phyloP scores from a whole-genome alignment of 2,888 invertebrate species.

The Hypena proboscidalis region DNA sequence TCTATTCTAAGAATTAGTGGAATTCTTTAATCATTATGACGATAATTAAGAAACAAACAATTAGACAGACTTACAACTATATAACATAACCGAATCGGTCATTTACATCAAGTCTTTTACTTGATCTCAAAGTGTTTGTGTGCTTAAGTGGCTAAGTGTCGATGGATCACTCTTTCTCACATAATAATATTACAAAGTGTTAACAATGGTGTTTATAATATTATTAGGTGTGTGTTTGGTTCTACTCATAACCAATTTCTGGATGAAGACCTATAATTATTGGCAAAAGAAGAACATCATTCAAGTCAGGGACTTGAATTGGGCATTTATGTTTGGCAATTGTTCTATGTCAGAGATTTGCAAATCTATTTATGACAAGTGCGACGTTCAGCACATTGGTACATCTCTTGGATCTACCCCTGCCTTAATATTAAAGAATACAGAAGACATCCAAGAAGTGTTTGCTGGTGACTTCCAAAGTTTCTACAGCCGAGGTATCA shows the following conservation, averaged over 20 bases:
- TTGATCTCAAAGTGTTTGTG: too few relatives aligned
- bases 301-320: conserved; percentile 47
- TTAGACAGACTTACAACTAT: too few relatives aligned
- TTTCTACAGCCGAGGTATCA: conserved; percentile 61
- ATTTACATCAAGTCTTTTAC: too few relatives aligned
- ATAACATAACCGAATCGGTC: too few relatives aligned
- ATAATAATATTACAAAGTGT: too few relatives aligned
- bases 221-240: conserved; percentile 37
- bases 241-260: conserved; percentile 27
- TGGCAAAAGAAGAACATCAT: conserved; percentile 61
- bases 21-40: too few relatives aligned
- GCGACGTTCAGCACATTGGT: conserved; percentile 54
- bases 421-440: conserved; percentile 54
- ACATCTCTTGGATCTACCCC: conserved; percentile 51
- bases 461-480: conserved; percentile 60
- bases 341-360: conserved; percentile 57
- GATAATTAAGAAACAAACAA: too few relatives aligned
- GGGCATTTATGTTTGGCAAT: conserved; percentile 54
- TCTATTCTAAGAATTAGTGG: too few relatives aligned
- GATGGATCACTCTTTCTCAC: too few relatives aligned
- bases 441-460: conserved; percentile 62
- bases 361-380: conserved; percentile 56
- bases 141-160: too few relatives aligned
- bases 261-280: conserved; percentile 48
- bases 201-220: conserved; percentile 27